Evolutionary conservation across 2,113 vertebrate genomes (phyloP).

Genomic region (Entelurus aequoreus): DNA sequence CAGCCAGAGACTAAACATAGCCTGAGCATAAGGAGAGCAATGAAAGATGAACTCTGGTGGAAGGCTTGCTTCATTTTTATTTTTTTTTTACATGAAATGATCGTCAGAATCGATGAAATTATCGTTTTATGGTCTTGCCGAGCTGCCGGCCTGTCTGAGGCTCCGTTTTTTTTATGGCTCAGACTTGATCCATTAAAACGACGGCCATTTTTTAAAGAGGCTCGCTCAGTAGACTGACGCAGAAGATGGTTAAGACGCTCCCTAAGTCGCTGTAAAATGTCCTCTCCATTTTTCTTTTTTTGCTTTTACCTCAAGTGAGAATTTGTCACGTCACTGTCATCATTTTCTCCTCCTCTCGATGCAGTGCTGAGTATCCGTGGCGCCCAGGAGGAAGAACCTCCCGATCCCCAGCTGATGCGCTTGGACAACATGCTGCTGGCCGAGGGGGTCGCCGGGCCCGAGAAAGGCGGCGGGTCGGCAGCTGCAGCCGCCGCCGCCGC

Average conservation of each 20-base stretch:
- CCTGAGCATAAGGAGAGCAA: conserved; percentile 30
- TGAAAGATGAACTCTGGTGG: conserved; percentile 56
- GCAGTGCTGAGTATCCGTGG: conserved; percentile 96
- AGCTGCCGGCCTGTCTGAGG: conserved; percentile 56
- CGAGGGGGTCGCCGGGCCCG: conserved; percentile 90
- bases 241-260: conserved; percentile 11
- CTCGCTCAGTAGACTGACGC: conserved; percentile 24
- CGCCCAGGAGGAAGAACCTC: conserved; percentile 94
- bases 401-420: conserved; percentile 95
- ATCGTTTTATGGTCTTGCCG: conserved; percentile 61
- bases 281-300: conserved; percentile 1
- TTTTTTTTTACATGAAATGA: conserved; percentile 55
- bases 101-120: conserved; percentile 60
- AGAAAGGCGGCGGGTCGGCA: conserved; percentile 89
- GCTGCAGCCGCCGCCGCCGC: conserved; percentile 86
- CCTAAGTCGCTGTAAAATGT: conserved; percentile 13
- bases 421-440: conserved; percentile 98
- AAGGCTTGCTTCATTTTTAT: conserved; percentile 47
- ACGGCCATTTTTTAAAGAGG: conserved; percentile 57
- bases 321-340: conserved; percentile 7
- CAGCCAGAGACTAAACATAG: conserved; percentile 34
- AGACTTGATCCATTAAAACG: conserved; percentile 60
- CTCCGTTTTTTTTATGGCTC: conserved; percentile 55
- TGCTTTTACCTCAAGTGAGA: neutral
- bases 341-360: conserved; percentile 29